phyloP scores from a whole-genome alignment of 1,140 invertebrate species.

The Papilio aristodemus region DNA sequence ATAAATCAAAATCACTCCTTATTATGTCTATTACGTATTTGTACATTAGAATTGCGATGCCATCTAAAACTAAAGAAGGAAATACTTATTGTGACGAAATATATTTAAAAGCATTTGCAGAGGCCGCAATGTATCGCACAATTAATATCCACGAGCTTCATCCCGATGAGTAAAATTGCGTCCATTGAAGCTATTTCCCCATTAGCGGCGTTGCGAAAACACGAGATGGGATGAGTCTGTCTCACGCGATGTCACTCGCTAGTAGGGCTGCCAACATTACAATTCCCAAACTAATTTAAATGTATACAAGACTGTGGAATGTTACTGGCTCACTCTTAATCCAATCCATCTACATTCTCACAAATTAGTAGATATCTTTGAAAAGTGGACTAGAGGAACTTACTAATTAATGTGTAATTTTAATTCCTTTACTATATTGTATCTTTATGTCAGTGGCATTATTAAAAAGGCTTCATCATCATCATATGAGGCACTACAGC shows the following conservation, averaged over 20 bases:
- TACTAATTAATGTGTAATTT: no score
- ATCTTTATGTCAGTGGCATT: no score
- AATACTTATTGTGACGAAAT: conserved; percentile 15
- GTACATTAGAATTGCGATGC: background rate
- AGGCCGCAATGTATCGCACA: conserved; percentile 20
- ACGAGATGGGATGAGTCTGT: conserved; percentile 9
- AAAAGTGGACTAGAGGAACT: no score
- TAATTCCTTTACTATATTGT: no score
- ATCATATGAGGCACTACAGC: no score
- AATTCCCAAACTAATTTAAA: background rate
- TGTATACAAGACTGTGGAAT: background rate
- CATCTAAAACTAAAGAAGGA: background rate
- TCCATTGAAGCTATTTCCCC: conserved; percentile 25
- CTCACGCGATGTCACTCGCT: conserved; percentile 27
- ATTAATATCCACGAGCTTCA: conserved; percentile 27
- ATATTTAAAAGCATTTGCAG: conserved; percentile 13
- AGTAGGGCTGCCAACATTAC: conserved; percentile 9
- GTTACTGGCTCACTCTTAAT: background rate
- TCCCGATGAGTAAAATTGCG: conserved; percentile 20
- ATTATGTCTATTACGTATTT: conserved; percentile 1
- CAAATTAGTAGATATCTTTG: no score
- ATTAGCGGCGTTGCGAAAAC: conserved; percentile 13
- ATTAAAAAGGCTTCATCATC: no score
- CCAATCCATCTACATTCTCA: background rate
- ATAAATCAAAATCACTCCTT: background rate